A percentile compares a stretch with the other conserved stretches of the same genome.
Conservation (phyloP, 2,888 invertebrate genomes). For the Elysia crispata region DNA sequence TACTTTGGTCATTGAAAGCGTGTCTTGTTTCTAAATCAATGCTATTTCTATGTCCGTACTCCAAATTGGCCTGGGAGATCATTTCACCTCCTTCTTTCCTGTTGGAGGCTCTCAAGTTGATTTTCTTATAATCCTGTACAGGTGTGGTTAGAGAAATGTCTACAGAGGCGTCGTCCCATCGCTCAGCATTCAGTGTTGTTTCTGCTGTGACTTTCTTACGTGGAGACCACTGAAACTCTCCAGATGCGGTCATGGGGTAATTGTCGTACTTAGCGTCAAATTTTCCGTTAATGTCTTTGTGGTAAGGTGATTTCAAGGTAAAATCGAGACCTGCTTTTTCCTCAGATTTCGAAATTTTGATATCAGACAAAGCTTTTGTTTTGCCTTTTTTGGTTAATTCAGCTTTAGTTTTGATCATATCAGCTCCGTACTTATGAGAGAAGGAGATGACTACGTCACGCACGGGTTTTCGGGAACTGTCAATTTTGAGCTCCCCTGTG, state of each 20-base stretch:
- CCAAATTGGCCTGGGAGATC: slow-evolving; percentile 40
- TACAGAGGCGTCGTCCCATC: slow-evolving; percentile 43
- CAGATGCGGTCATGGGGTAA: slow-evolving; percentile 54
- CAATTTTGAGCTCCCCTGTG: slow-evolving; percentile 50
- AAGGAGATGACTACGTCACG: slow-evolving; percentile 2
- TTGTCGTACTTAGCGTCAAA: slow-evolving; percentile 49
- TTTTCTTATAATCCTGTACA: slow-evolving; percentile 20
- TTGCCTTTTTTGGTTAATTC: slow-evolving; percentile 50
- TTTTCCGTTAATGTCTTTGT: slow-evolving; percentile 51
- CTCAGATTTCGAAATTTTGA: background rate
- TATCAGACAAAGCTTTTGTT: slow-evolving; percentile 44
- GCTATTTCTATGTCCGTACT: slow-evolving; percentile 47
- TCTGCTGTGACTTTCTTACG: slow-evolving; percentile 52
- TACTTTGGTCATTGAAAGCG: background rate
- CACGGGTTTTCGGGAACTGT: slow-evolving; percentile 51
- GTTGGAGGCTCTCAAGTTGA: slow-evolving; percentile 43
- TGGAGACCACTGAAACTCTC: slow-evolving; percentile 50
- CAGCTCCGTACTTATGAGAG: slow-evolving; percentile 45
- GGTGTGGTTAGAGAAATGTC: slow-evolving; percentile 50
- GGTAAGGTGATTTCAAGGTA: slow-evolving; percentile 51
- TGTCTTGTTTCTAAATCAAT: slow-evolving; percentile 29
- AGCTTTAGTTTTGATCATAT: slow-evolving; percentile 52
- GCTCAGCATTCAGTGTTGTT: slow-evolving; percentile 49
- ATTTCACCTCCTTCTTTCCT: slow-evolving; percentile 49
- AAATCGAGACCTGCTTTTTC: slow-evolving; percentile 49